phyloP scores from a whole-genome alignment of 2,113 vertebrate genomes.

The Cyanoderma ruficeps region DNA sequence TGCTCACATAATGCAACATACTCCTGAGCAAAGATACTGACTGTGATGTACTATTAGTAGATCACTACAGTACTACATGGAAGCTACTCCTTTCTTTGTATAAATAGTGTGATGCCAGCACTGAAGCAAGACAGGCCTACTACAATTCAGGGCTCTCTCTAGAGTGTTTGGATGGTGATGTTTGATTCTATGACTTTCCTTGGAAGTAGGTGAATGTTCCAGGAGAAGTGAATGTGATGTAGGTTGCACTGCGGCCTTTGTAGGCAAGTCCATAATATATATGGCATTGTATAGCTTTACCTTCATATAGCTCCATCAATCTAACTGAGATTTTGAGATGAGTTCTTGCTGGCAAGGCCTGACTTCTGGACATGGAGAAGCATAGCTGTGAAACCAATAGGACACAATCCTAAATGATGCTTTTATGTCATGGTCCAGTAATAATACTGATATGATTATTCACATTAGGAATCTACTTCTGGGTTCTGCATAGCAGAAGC shows the following conservation, averaged over 20 bases:
- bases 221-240: fast-evolving
- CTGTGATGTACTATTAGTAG: neutral
- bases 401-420: neutral
- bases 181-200: neutral
- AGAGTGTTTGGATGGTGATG: neutral
- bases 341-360: neutral
- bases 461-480: neutral
- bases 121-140: neutral
- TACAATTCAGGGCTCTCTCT: neutral
- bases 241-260: neutral
- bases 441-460: neutral
- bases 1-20: neutral
- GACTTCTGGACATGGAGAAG: neutral
- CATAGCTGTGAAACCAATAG: neutral
- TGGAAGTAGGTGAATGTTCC: neutral
- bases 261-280: neutral
- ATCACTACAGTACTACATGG: neutral
- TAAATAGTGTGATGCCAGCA: neutral
- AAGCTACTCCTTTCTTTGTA: neutral
- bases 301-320: neutral
- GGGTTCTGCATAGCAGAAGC: neutral
- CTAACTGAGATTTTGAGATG: neutral
- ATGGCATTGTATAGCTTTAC: neutral
- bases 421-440: neutral
- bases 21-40: neutral